A percentile compares a stretch with the other conserved stretches of the same genome.
phyloP scores from a whole-genome alignment of 2,888 invertebrate genomes.

The Lottia scabra region DNA sequence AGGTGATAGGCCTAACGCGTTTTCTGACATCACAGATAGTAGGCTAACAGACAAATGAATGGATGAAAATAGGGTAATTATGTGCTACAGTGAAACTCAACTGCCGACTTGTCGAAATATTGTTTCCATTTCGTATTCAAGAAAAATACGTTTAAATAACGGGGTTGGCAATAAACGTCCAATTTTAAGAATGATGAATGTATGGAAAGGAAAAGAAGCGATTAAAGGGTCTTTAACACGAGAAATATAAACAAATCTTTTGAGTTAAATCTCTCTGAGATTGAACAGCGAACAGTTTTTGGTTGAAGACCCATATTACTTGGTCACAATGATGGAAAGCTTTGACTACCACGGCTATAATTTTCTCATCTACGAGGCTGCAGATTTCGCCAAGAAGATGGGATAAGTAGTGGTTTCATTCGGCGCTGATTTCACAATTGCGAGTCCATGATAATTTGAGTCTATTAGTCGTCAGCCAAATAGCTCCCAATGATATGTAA shows the following conservation, averaged over 20 bases:
- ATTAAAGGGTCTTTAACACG: constrained; percentile 19
- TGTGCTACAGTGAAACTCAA: background rate
- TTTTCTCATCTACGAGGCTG: constrained; percentile 9
- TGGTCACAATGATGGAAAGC: constrained; percentile 11
- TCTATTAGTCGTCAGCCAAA: constrained; percentile 18
- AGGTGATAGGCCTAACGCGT: background rate
- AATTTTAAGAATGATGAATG: constrained; percentile 13
- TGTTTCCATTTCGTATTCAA: constrained; percentile 1
- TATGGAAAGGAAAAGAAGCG: background rate
- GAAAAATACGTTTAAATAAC: constrained; percentile 3
- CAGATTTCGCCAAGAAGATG: constrained; percentile 1
- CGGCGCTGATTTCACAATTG: constrained; percentile 23
- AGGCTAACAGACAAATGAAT: constrained; percentile 15
- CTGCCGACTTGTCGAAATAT: constrained; percentile 16
- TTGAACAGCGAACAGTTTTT: constrained; percentile 3
- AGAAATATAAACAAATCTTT: constrained; percentile 24
- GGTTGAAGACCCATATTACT: background rate
- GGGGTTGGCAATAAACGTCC: background rate
- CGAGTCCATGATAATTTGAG: constrained; percentile 19
- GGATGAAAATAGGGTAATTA: constrained; percentile 14
- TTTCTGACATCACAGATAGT: background rate
- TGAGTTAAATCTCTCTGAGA: constrained; percentile 16
- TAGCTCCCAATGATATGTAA: constrained; percentile 21
- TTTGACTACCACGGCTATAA: constrained; percentile 10
- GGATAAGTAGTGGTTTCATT: constrained; percentile 1